Evolutionary conservation across 2,888 invertebrate species (phyloP), one percentile per base, ranked within the genome.

Genomic region (Chesias legatella): DNA sequence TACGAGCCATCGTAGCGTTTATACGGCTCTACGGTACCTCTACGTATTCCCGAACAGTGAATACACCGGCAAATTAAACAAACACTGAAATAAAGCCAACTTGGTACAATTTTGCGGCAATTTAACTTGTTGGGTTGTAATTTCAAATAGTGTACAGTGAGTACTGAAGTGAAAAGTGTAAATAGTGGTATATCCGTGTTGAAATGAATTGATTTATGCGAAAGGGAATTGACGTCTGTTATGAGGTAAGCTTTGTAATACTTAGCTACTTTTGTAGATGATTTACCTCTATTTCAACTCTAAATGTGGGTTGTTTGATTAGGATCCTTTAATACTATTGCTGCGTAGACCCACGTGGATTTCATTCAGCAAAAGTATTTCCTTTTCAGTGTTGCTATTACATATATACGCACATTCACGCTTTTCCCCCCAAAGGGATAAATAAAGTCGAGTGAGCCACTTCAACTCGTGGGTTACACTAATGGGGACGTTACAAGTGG

Each of bases 1-100:
- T 75, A 72, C 73, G 71, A 63, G 53, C 60, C 37, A 25, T 56
- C 75, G 74, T 73, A 74, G 74, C 67, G 70, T 41, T 45, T 53
- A 43, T 58, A 67, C 74, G 65, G 43, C 30, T 58, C 53, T 40
- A 43, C 55, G 60, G 33, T 29, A 42, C 33, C 36, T 51, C 65
- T 65, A 65, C 65, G 69, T 48, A 39, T 32, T 21, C 31, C 54
- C 46, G 45, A 13, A 37, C 48, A 43, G 43, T 57, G 45, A 53
- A 31, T 56, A 50, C 36, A 38, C 63, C 64, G 65, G 60, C 42
- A 51, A 53, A 53, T 44, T 37, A 25, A 44, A 58, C 48, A 54
- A 57, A 51, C 51, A 36, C 37, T 42, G 35, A 38, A 60, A 56
- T 40, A 49, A 41, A 25, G 22, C 23, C 0, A 33, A 32, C 39